These are phyloP conservation scores for Rhodinocichla rosea DNA, from an alignment of 2,113 vertebrate genomes.

Conservation along the genomic window DNA sequence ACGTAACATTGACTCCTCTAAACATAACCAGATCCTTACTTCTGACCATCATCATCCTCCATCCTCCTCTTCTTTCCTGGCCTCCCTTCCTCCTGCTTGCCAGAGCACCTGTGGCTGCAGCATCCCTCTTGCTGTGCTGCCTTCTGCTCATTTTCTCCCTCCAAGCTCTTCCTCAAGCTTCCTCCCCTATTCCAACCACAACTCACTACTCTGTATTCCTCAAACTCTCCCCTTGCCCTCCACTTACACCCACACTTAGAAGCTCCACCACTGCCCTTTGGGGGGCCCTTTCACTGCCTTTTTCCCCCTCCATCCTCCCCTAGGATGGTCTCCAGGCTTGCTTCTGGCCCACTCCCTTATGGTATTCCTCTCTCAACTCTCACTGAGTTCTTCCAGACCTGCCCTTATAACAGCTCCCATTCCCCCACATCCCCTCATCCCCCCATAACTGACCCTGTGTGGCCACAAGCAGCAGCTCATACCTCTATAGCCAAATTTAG, in stretches of 20 bases:
- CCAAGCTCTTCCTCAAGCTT: neutral
- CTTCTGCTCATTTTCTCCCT: neutral
- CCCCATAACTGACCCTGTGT: neutral
- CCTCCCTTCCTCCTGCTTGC: neutral
- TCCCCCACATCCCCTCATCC: fast-evolving
- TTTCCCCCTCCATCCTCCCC: neutral
- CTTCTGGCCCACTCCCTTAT: neutral
- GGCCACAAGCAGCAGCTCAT: neutral
- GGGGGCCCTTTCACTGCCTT: neutral
- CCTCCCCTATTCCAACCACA: neutral
- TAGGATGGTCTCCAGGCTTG: neutral
- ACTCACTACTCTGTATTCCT: fast-evolving
- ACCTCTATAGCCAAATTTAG: neutral
- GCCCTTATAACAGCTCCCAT: neutral
- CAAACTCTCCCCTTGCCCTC: neutral
- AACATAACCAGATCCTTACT: neutral
- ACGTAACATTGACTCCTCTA: neutral
- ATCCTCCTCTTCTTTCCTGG: neutral
- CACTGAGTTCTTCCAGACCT: neutral
- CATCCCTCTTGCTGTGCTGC: neutral
- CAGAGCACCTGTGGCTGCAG: neutral
- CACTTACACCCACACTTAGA: neutral
- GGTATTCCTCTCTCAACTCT: neutral
- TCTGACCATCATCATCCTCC: neutral
- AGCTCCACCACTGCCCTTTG: fast-evolving